phyloP scores from a whole-genome alignment of 1,140 invertebrate species.

The Temnothorax nylanderi region DNA sequence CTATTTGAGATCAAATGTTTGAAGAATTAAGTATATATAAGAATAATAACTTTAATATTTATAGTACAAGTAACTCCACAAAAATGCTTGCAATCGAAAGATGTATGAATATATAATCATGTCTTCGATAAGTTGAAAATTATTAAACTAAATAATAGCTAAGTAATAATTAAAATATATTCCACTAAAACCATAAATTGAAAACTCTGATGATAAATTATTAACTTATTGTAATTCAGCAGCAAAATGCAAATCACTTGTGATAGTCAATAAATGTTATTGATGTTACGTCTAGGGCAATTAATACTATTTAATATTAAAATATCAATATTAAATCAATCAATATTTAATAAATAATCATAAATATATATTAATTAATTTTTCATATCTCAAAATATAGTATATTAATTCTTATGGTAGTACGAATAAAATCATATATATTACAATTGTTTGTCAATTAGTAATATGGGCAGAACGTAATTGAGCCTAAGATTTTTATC shows the following conservation, averaged over 20 bases:
- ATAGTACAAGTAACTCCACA: neutral
- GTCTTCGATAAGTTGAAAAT: neutral
- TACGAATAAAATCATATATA: slow-evolving; percentile 21
- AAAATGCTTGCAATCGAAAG: neutral
- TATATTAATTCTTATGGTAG: neutral
- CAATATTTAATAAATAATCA: slow-evolving; percentile 14
- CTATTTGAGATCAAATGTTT: neutral
- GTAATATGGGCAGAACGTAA: neutral
- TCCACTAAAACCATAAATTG: neutral
- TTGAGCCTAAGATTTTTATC: neutral
- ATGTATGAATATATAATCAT: neutral
- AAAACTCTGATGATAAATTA: neutral
- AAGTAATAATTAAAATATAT: neutral
- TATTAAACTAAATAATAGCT: neutral
- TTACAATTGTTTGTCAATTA: slow-evolving; percentile 1
- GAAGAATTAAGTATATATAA: neutral
- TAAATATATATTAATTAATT: neutral
- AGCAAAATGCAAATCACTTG: neutral
- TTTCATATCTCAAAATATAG: neutral
- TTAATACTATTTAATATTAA: slow-evolving; percentile 16
- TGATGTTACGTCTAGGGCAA: neutral
- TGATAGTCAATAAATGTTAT: neutral
- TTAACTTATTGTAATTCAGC: neutral
- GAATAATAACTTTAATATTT: neutral
- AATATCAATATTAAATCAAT: neutral